phyloP scores from a whole-genome alignment of 2,888 invertebrate species.

The Drosophila borborema region DNA sequence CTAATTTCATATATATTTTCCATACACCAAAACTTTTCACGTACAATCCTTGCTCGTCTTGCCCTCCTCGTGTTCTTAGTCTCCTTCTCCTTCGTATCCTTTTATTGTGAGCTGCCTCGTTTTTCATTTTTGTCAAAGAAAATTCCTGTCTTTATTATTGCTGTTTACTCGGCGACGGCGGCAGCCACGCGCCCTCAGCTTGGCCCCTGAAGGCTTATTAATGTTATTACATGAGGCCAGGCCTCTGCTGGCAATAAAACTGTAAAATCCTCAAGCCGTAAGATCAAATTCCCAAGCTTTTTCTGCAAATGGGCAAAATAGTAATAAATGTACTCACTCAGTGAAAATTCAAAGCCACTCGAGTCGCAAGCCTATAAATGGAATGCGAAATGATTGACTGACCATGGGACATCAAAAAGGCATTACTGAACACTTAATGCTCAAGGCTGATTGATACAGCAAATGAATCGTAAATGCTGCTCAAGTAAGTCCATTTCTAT shows the following conservation, averaged over 20 bases:
- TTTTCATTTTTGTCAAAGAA: constrained; percentile 5
- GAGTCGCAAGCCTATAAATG: background rate
- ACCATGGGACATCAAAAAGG: background rate
- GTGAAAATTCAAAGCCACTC: background rate
- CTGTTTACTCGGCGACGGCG: background rate
- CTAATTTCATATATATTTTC: constrained; percentile 65
- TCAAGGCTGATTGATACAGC: background rate
- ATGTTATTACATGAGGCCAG: background rate
- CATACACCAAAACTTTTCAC: constrained; percentile 63
- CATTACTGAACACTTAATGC: background rate
- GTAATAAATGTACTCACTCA: background rate
- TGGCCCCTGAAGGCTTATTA: constrained; percentile 2
- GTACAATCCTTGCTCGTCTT: background rate
- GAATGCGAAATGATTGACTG: background rate
- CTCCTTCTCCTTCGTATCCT: background rate
- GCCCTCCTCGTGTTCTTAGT: background rate
- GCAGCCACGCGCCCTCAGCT: background rate
- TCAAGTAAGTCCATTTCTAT: background rate
- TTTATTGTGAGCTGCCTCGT: background rate
- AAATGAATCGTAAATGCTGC: background rate
- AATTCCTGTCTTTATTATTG: constrained; percentile 9
- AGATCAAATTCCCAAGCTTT: constrained; percentile 5
- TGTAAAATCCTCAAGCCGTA: constrained; percentile 6
- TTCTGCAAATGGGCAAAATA: background rate
- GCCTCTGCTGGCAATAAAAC: constrained; percentile 3